phyloP scores from a whole-genome alignment of 2,113 vertebrate genomes.

The Cinclus mexicanus region DNA sequence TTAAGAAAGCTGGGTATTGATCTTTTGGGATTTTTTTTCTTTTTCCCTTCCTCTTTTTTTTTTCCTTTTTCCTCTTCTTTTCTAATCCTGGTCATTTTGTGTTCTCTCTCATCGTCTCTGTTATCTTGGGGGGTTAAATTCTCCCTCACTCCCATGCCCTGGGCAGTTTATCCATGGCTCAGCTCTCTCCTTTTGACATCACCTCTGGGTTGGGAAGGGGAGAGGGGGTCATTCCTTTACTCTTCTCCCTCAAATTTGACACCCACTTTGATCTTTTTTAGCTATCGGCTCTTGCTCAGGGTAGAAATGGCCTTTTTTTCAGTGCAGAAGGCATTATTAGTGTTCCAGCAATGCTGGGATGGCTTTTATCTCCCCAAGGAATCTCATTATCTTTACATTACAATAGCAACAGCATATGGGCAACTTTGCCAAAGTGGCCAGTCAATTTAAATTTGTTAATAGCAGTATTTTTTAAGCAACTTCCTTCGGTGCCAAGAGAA shows the following conservation, averaged over 20 bases:
- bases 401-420: slow-evolving; percentile 74
- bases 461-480: slow-evolving; percentile 47
- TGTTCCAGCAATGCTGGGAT: slow-evolving; percentile 49
- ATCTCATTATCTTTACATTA: slow-evolving; percentile 80
- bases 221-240: background rate
- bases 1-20: background rate
- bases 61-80: background rate
- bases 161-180: background rate
- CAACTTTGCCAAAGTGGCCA: slow-evolving; percentile 60
- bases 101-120: background rate
- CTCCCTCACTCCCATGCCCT: background rate
- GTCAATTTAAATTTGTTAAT: slow-evolving; percentile 80
- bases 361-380: slow-evolving; percentile 74
- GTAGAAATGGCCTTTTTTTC: background rate
- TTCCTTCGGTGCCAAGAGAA: slow-evolving; percentile 52
- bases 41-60: background rate
- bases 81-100: background rate
- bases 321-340: slow-evolving; percentile 49
- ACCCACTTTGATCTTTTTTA: slow-evolving; percentile 46
- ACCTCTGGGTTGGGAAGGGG: background rate
- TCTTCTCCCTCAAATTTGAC: background rate
- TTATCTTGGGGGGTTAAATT: background rate
- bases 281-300: background rate
- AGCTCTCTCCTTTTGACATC: background rate
- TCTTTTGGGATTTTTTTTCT: background rate